Evolutionary conservation across 1,140 invertebrate species (phyloP).

Genomic region (Ceratitis capitata): DNA sequence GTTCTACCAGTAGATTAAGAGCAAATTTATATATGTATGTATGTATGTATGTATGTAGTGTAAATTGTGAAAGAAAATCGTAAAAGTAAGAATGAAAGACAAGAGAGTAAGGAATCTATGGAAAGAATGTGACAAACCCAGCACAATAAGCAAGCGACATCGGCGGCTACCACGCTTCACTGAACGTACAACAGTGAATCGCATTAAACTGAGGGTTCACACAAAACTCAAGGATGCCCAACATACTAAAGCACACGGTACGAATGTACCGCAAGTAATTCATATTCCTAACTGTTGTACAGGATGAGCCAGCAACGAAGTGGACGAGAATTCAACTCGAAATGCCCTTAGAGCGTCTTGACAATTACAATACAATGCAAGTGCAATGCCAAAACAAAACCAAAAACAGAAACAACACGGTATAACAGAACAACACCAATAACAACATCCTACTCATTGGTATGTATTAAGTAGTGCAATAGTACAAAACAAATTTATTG

Average conservation of each 20-base stretch:
- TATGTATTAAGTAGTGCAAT: neutral
- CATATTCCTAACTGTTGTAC: neutral
- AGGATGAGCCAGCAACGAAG: neutral
- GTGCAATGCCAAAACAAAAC: neutral
- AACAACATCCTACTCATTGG: neutral
- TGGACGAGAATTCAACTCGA: neutral
- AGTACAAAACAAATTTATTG: neutral
- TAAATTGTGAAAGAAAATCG: constrained; percentile 2
- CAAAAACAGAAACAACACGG: neutral
- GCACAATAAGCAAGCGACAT: neutral
- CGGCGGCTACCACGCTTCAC: neutral
- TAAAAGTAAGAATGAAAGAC: neutral
- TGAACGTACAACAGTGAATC: neutral
- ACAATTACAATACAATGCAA: neutral
- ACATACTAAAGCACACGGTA: neutral
- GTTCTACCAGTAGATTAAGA: constrained; percentile 6
- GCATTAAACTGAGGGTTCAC: neutral
- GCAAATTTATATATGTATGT: too few relatives aligned
- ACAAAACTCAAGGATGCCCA: too few relatives aligned
- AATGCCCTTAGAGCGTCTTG: neutral
- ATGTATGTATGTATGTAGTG: too few relatives aligned
- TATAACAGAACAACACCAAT: too few relatives aligned
- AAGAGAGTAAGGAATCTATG: neutral
- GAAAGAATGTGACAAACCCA: neutral
- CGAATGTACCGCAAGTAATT: neutral